phyloP scores from a whole-genome alignment of 1,140 invertebrate species.

The Adoxophyes honmai region DNA sequence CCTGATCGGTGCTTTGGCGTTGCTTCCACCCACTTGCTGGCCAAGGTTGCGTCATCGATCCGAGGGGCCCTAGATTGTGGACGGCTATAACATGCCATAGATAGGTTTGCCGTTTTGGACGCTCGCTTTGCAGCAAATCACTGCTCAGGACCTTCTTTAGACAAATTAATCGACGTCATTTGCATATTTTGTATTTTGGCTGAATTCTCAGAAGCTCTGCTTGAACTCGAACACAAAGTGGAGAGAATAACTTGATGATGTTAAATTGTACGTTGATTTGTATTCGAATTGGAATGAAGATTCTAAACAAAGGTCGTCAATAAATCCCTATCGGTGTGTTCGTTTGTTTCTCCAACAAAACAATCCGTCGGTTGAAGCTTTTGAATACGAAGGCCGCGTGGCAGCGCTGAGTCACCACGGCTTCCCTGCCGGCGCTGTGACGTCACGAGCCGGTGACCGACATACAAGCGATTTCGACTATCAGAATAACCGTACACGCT shows the following conservation, averaged over 20 bases:
- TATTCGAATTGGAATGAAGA: background rate
- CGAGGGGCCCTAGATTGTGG: conserved; percentile 22
- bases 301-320: background rate
- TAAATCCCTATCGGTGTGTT: background rate
- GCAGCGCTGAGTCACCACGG: conserved; percentile 9
- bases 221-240: too few relatives aligned
- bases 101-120: background rate
- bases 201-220: too few relatives aligned
- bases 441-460: conserved; percentile 13
- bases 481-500: conserved; percentile 9
- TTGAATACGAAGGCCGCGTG: conserved; percentile 12
- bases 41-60: conserved; percentile 40
- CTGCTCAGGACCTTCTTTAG: background rate
- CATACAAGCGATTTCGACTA: conserved; percentile 12
- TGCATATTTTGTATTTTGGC: background rate
- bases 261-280: too few relatives aligned
- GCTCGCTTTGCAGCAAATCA: background rate
- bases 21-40: conserved; percentile 27
- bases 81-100: background rate
- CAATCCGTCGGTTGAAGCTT: conserved; percentile 4
- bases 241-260: too few relatives aligned
- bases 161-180: background rate
- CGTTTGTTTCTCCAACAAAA: conserved; percentile 7
- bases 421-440: conserved; percentile 12
- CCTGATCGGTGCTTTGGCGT: conserved; percentile 20